phyloP scores from a whole-genome alignment of 2,113 vertebrate genomes.

The Peromyscus californicus region DNA sequence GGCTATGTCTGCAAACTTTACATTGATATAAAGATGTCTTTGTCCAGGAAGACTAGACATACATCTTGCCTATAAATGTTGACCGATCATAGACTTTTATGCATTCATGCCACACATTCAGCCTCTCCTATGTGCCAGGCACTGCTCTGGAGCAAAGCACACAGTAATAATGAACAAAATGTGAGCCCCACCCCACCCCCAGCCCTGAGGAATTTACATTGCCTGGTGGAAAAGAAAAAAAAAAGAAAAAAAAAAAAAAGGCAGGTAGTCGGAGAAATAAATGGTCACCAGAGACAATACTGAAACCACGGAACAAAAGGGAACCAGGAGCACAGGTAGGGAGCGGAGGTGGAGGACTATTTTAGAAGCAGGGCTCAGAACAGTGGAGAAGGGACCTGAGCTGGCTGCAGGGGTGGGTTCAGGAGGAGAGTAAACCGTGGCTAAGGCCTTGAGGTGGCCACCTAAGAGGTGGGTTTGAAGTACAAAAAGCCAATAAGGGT shows the following conservation, averaged over 20 bases:
- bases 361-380: not conserved
- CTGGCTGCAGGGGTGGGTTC: not conserved
- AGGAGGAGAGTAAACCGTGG: not conserved
- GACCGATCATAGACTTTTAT: not conserved
- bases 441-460: not conserved
- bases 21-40: slow-evolving; percentile 69
- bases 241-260: not conserved
- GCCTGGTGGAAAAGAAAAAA: not conserved
- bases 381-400: not conserved
- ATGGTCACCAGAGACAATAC: not conserved
- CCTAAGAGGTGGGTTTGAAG: not conserved
- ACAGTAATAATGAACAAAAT: not conserved
- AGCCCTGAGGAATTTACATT: not conserved
- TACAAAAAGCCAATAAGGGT: not conserved
- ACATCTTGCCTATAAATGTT: slow-evolving; percentile 8
- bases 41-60: slow-evolving; percentile 49
- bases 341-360: fast-evolving
- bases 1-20: slow-evolving; percentile 53
- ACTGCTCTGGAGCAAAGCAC: not conserved
- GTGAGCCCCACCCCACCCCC: no score
- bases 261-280: not conserved
- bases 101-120: not conserved
- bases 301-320: not conserved
- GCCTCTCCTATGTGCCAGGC: slow-evolving; percentile 70
- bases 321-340: fast-evolving